Evolutionary conservation across 53 echinoderm and acorn worm genomes (phyloP).

Genomic region (Crossaster papposus): DNA sequence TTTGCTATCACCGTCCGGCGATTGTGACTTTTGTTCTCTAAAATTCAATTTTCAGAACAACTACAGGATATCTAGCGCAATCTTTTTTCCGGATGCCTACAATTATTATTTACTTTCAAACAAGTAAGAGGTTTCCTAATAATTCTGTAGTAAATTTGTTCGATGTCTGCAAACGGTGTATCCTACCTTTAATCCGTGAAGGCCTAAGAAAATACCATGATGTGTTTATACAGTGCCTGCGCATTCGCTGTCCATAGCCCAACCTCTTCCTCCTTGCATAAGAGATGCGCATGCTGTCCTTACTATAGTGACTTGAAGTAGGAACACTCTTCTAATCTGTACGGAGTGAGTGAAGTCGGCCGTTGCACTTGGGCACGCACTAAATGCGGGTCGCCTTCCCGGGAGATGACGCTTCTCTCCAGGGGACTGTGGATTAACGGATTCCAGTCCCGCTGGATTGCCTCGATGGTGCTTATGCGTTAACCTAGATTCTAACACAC

Average conservation of each 20-base stretch:
- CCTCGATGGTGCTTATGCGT: neutral
- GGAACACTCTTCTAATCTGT: neutral
- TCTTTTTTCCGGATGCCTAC: too few species aligned
- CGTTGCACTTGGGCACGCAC: neutral
- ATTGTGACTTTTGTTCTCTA: too few species aligned
- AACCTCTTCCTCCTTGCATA: neutral
- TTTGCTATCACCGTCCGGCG: too few species aligned
- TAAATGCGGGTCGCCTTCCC: neutral
- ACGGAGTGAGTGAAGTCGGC: neutral
- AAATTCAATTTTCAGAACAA: too few species aligned
- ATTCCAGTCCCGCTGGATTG: neutral
- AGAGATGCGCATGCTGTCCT: neutral
- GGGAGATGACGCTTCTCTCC: neutral
- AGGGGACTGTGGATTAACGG: constrained; percentile 5
- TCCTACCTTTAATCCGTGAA: too few species aligned
- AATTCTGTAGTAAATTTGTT: too few species aligned
- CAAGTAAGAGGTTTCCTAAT: too few species aligned
- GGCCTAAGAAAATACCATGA: constrained; percentile 34
- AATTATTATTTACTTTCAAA: too few species aligned
- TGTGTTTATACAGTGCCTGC: constrained; percentile 12
- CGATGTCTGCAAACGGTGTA: too few species aligned
- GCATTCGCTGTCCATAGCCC: neutral
- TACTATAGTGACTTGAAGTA: neutral
- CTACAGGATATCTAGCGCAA: too few species aligned
- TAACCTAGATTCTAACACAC: constrained; percentile 6